Percentiles rank a stretch among this genome's conserved stretches.
Conservation (phyloP, 2,888 invertebrate genomes). For the Pollenia amentaria region DNA sequence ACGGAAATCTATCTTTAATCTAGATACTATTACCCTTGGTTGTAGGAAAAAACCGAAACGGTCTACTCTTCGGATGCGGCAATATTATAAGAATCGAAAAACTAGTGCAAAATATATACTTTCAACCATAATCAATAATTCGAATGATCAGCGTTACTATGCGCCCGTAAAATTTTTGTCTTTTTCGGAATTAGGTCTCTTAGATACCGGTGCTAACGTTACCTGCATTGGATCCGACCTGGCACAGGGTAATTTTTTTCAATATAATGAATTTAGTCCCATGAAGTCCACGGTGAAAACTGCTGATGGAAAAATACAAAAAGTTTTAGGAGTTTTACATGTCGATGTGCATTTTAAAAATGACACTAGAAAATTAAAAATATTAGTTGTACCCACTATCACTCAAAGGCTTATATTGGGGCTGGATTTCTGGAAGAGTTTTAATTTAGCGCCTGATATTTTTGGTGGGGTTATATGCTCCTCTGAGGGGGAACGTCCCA, state of each 20-base stretch:
- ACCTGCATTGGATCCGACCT: background rate
- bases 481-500: background rate
- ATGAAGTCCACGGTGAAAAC: background rate
- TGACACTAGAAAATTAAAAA: background rate
- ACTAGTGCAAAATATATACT: background rate
- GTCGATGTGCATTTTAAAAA: background rate
- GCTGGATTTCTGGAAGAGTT: slow-evolving; percentile 6
- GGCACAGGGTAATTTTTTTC: background rate
- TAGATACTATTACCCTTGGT: background rate
- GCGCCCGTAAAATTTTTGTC: background rate
- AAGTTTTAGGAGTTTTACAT: background rate
- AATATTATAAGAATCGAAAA: background rate
- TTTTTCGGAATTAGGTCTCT: background rate
- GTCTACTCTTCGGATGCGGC: background rate
- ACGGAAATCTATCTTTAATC: background rate
- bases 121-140: background rate
- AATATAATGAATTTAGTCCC: background rate
- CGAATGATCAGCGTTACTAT: background rate
- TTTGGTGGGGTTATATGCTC: background rate
- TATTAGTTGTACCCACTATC: background rate
- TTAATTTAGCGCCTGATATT: background rate
- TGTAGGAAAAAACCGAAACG: background rate
- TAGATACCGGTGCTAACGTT: background rate
- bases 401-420: background rate
- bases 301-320: background rate